Conservation (phyloP, 2,888 invertebrate genomes). For the Spisula subtruncata region DNA sequence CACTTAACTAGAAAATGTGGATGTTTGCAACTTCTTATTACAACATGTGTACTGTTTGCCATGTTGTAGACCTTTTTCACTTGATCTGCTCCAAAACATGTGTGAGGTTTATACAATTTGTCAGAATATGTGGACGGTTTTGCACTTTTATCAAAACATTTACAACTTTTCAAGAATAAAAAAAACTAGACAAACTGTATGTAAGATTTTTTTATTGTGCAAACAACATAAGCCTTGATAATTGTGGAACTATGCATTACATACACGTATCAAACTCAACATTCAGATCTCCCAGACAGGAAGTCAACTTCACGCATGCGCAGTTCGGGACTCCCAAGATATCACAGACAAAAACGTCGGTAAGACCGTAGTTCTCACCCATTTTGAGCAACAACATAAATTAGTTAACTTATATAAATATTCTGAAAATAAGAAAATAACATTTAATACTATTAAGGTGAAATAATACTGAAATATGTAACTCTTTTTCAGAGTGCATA, state of each 20-base stretch:
- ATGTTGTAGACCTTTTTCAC: too few species aligned
- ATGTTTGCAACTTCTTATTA: too few species aligned
- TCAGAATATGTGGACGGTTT: too few species aligned
- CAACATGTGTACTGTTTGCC: too few species aligned
- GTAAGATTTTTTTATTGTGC: constrained; percentile 74
- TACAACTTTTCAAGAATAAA: neutral
- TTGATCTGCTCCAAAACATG: too few species aligned
- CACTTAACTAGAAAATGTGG: too few species aligned
- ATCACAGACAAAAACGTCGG: constrained; percentile 45
- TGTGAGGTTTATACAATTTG: too few species aligned
- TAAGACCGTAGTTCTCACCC: constrained; percentile 16
- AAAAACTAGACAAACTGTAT: constrained; percentile 6
- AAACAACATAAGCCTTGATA: constrained; percentile 79
- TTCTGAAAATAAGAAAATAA: constrained; percentile 4
- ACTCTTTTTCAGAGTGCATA: neutral
- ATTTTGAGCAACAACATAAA: constrained; percentile 25
- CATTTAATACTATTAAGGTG: constrained; percentile 7
- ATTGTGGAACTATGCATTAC: constrained; percentile 64
- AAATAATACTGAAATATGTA: constrained; percentile 12
- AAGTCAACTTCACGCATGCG: constrained; percentile 26
- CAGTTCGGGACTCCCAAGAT: constrained; percentile 21
- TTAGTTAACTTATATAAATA: neutral
- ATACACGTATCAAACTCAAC: constrained; percentile 62
- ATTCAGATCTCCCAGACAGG: constrained; percentile 44
- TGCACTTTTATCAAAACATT: too few species aligned